Conservation (phyloP, 2,797 vertebrate genomes). For the Miichthys miiuy region DNA sequence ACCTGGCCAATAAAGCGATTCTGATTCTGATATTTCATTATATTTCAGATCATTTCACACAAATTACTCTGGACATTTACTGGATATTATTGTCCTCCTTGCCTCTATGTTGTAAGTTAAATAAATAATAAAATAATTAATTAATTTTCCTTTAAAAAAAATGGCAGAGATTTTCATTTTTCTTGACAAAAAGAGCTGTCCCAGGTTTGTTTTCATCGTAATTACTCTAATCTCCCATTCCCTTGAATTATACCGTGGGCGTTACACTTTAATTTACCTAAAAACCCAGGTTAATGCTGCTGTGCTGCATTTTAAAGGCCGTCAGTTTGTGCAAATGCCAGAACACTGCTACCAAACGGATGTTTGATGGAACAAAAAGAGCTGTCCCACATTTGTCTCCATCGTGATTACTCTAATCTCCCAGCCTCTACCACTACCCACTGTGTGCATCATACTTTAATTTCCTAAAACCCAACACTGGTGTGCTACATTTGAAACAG, state of each 20-base stretch:
- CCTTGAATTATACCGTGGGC: no score
- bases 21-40: no score
- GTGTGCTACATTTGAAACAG: background rate
- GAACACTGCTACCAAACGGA: background rate
- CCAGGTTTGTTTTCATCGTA: background rate
- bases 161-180: background rate
- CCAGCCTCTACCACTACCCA: conserved; percentile 1
- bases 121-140: no score
- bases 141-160: background rate
- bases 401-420: background rate
- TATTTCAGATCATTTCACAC: no score
- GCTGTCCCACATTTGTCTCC: background rate
- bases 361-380: background rate
- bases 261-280: no score
- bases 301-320: no score
- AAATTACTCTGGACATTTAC: no score
- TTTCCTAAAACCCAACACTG: conserved; percentile 27
- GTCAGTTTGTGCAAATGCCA: background rate
- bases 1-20: no score
- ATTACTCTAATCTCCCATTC: background rate
- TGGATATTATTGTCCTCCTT: no score
- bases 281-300: no score
- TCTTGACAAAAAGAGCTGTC: background rate
- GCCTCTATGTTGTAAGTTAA: no score
- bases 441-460: conserved; percentile 4